Evolutionary conservation across 2,888 invertebrate genomes (phyloP).

Genomic region (Lepidochitona cinerea): DNA sequence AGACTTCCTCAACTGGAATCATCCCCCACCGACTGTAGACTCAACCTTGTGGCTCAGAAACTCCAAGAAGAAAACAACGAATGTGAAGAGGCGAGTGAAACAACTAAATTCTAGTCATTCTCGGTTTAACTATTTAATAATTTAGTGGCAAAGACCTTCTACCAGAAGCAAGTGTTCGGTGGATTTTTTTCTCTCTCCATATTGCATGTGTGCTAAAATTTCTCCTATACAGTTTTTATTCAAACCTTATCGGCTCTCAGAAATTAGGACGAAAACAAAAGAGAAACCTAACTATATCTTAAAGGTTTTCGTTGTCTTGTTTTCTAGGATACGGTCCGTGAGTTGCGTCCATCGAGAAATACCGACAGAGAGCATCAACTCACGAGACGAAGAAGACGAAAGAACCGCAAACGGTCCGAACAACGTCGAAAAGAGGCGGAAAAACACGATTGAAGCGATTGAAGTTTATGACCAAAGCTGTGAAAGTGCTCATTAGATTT

Average conservation of each 20-base stretch:
- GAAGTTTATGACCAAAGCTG: no score
- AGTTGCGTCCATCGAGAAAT: background rate
- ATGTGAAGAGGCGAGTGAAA: background rate
- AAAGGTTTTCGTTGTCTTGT: background rate
- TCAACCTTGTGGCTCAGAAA: constrained; percentile 1
- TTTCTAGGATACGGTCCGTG: background rate
- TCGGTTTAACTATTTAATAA: no score
- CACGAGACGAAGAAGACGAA: background rate
- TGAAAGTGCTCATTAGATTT: no score
- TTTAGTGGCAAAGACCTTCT: no score
- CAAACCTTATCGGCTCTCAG: background rate
- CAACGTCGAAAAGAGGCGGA: background rate
- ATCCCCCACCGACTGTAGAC: background rate
- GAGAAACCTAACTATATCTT: background rate
- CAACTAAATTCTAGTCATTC: background rate
- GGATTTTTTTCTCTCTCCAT: no score
- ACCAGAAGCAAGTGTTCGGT: no score
- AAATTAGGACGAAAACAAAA: no score
- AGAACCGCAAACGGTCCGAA: background rate
- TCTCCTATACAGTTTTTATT: background rate
- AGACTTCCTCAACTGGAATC: background rate
- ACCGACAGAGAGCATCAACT: background rate
- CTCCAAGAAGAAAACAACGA: background rate
- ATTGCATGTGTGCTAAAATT: no score
- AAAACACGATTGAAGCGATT: no score